A percentile compares a stretch with the other conserved stretches of the same genome.
phyloP scores from a whole-genome alignment of 2,113 vertebrate genomes.

The Sapayoa aenigma region DNA sequence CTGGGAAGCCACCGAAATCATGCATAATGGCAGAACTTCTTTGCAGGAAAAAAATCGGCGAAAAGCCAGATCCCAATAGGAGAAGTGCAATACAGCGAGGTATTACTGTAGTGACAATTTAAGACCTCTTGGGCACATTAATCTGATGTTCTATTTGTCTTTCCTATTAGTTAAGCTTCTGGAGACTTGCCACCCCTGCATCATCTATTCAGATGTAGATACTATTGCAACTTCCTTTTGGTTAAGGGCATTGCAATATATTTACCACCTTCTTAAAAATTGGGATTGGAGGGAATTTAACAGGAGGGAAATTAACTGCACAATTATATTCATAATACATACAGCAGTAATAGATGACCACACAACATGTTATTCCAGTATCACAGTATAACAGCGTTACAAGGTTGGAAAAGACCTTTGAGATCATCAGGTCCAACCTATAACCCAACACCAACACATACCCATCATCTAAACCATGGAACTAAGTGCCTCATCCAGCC shows the following conservation, averaged over 20 bases:
- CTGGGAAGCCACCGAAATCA: too few species aligned
- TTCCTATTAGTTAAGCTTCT: neutral
- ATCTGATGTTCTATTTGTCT: neutral
- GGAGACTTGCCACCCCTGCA: neutral
- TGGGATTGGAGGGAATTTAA: neutral
- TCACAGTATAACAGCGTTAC: too few species aligned
- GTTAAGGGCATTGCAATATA: neutral
- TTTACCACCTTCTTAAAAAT: neutral
- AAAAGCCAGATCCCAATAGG: too few species aligned
- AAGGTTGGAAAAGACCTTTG: too few species aligned
- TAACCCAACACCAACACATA: too few species aligned
- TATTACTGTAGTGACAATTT: neutral
- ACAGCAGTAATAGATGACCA: neutral
- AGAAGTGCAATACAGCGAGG: too few species aligned
- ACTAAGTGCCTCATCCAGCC: too few species aligned
- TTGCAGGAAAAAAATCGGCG: too few species aligned
- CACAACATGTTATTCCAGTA: neutral
- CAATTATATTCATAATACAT: neutral
- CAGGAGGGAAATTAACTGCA: neutral
- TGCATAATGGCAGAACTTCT: too few species aligned
- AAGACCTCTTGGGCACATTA: neutral
- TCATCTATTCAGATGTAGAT: neutral
- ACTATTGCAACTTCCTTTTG: neutral
- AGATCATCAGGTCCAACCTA: too few species aligned
- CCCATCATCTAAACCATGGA: too few species aligned